Percentiles rank a stretch among this genome's conserved stretches.
Evolutionary conservation across 2,113 vertebrate species (phyloP).

Genomic region (Platycercus adscitus): DNA sequence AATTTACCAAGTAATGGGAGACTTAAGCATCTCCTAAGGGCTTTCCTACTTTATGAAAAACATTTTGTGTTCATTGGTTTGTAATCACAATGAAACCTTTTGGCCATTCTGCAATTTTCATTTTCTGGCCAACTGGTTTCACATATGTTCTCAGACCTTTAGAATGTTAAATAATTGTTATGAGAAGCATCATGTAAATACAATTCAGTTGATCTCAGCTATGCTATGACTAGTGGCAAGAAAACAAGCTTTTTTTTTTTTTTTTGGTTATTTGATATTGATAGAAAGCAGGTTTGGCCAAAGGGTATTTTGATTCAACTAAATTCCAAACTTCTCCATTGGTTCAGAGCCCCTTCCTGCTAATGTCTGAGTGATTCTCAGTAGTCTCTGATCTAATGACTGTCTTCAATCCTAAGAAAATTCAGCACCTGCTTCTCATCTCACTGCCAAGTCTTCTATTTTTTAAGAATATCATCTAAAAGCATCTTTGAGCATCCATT

Average conservation of each 20-base stretch:
- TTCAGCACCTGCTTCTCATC: neutral
- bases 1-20: neutral
- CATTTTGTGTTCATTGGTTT: neutral
- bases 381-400: neutral
- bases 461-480: neutral
- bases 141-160: conserved; percentile 23
- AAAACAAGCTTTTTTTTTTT: neutral
- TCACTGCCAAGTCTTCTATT: neutral
- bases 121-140: conserved; percentile 43
- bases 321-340: neutral
- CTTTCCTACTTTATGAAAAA: neutral
- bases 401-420: neutral
- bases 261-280: neutral
- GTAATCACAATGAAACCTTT: neutral
- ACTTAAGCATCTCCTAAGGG: neutral
- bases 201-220: neutral
- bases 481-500: neutral
- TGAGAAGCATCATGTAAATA: neutral
- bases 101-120: conserved; percentile 17
- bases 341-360: neutral
- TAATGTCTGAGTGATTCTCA: neutral
- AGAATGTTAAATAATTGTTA: conserved; percentile 29
- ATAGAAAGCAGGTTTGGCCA: neutral
- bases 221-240: neutral
- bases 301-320: neutral